A percentile compares a stretch with the other conserved stretches of the same genome.
phyloP scores from a whole-genome alignment of 2,888 invertebrate genomes.

The Cheilosia scutellata region DNA sequence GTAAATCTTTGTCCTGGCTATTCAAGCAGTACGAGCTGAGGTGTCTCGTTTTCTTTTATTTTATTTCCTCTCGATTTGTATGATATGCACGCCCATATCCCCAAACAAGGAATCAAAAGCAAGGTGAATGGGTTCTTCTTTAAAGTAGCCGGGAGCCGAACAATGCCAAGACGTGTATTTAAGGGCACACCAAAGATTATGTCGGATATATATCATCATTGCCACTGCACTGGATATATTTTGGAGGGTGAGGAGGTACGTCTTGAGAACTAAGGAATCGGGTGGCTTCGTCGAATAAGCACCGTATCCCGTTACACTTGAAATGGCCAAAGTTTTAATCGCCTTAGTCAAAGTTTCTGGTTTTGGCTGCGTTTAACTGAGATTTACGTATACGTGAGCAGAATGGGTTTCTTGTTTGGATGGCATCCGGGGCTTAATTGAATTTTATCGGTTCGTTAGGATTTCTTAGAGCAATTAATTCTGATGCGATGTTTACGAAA shows the following conservation, averaged over 20 bases:
- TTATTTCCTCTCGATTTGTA: conserved; percentile 62
- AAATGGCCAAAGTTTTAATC: conserved; percentile 71
- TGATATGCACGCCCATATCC: conserved; percentile 56
- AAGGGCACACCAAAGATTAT: conserved; percentile 28
- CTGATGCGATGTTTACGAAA: conserved; percentile 27
- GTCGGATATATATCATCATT: conserved; percentile 24
- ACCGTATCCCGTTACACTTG: conserved; percentile 45
- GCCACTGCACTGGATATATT: conserved; percentile 33
- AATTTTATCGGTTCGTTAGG: conserved; percentile 71
- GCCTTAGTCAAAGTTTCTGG: conserved; percentile 64
- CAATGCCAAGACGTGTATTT: conserved; percentile 50
- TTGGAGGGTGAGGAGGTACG: conserved; percentile 2
- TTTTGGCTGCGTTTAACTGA: conserved; percentile 40
- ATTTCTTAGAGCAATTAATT: conserved; percentile 55
- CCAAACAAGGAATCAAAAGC: conserved; percentile 10
- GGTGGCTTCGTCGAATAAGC: conserved; percentile 12
- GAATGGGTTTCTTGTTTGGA: conserved; percentile 25
- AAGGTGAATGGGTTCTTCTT: conserved; percentile 18
- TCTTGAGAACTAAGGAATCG: conserved; percentile 16
- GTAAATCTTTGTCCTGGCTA: conserved; percentile 58
- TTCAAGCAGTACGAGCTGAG: conserved; percentile 22
- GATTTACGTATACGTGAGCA: conserved; percentile 54
- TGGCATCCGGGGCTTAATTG: conserved; percentile 52
- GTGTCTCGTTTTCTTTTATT: conserved; percentile 22
- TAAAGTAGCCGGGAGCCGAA: conserved; percentile 29